Base-by-base conservation (phyloP, 53 echinoderm and acorn worm species). In the Arbacia lixula region DNA sequence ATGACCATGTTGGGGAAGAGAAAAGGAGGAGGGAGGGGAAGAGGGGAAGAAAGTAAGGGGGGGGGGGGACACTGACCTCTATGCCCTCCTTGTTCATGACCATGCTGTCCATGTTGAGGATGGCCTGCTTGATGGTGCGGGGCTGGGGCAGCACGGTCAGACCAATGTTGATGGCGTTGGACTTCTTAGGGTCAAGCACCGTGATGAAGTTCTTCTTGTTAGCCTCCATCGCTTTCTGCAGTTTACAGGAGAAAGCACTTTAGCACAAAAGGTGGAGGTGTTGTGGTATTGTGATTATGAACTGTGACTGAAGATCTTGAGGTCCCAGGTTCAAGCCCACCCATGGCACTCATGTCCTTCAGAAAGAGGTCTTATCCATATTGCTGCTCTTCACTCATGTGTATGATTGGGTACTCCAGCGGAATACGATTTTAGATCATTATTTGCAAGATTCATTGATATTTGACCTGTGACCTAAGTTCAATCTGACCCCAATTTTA, bases 91-190 rank as follows among this genome's bases (percentile, higher is more conserved):
- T 94, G 85, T 87, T 94, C 64, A 99, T 90, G 0, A 92, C 91
- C 39, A 95, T 76, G 22, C 89, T 88, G 36, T 99, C 99, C 99
- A 99, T 99, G 42, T 90, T 92, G 10, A 99, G 33, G 43, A 99
- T 92, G 26, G 99, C 99, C 37, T 90, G 92, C 69, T 94, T 99
- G 85, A 99, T 99, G 65, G 92, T 90, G 29, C 89, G 76, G 0
- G 94, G 86, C 56, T 92, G 94, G 5, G 99, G 99, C 22, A 99
- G 83, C 10, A 95, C 99, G 2, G 99, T 99, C 72, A 99, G 86
- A 14, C 92, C 99, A 34, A 99, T 99, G 85, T 98, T 99, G 74
- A 99, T 99, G 38, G 91, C 95, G 73, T 99, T 99, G 30, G 99
- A 99, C 46, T 90, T 76, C 66, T 99, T 99, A 27, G 95, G 88